Base-by-base conservation (phyloP, 2,797 vertebrate genomes). In the Schizothorax lantsangensis region DNA sequence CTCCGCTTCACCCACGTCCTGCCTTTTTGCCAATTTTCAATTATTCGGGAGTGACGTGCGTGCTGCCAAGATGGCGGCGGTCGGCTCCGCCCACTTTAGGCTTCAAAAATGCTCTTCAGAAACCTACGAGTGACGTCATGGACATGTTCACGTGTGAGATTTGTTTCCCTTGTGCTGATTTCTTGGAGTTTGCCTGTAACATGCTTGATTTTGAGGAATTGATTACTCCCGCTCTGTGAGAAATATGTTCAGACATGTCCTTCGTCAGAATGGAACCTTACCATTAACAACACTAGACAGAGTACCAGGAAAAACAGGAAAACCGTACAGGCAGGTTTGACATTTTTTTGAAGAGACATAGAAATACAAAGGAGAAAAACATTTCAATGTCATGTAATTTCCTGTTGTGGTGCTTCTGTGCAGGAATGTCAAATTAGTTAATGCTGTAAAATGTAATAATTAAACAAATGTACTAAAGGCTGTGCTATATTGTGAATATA, bases 151-250 rank as follows among this genome's bases (percentile, higher is more conserved):
- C 14, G 81, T 73, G 1, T 87, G 82, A 75, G 23, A 79, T 62
- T 47, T 89, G 81, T 49, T 86, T 94, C 91, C 91, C 84, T 89
- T 83, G 80, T 85, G 86, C 92, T 90, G 89, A 73, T 73, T 84
- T 75, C 86, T 84, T 62, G 40, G 79, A 88, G 85, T 92, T 93
- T 90, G 89, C 88, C 83, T 88, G 93, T 95, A 93, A 94, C 92
- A 93, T 94, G 93, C 91, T 88, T 89, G 5, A 68, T 75, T 92
- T 89, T 94, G 93, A 94, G 92, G 93, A 94, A 93, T 90, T 77
- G 83, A 81, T 75, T 91, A 81, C 88, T 86, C 87, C 74, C 43
- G 84, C 80, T n/a, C 23, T 59, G 57, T 84, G 47, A 87, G 26
- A 85, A 90, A 93, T 93, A 92, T 90, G 95, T 91, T 2, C 3